These are phyloP conservation scores for Turnix velox DNA, from an alignment of 2,113 vertebrate species.

Conservation along the genomic window DNA sequence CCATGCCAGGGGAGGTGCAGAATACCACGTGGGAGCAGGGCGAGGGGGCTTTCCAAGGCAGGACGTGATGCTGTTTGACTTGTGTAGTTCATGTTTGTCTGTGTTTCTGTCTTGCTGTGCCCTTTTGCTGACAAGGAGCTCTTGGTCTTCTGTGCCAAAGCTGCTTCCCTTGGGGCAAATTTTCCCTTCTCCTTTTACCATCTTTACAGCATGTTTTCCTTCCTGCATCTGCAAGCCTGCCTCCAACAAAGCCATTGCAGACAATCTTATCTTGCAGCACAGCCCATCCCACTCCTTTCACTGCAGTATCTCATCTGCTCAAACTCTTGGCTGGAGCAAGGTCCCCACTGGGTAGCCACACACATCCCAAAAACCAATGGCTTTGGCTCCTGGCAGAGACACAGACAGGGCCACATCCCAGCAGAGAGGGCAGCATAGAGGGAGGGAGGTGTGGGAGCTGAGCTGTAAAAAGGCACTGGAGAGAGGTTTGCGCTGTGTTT, in stretches of 20 bases:
- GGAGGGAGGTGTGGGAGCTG: neutral
- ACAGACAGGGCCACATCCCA: fast-evolving
- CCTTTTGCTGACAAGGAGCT: neutral
- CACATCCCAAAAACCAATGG: fast-evolving
- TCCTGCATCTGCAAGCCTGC: slow-evolving; percentile 25
- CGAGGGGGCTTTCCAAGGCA: neutral
- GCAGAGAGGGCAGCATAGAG: neutral
- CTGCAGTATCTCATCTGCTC: neutral
- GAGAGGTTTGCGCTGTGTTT: fast-evolving
- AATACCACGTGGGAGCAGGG: fast-evolving
- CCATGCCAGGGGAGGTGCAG: neutral
- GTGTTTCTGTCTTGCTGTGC: neutral
- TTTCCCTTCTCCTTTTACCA: neutral
- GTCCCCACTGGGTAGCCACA: fast-evolving
- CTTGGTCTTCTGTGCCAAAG: neutral
- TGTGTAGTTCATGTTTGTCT: neutral
- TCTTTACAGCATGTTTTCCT: slow-evolving; percentile 37
- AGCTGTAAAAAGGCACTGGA: fast-evolving
- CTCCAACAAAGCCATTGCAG: slow-evolving; percentile 27
- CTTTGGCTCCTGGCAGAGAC: neutral
- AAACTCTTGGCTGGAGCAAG: neutral
- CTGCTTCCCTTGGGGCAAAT: neutral
- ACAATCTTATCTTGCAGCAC: slow-evolving; percentile 50
- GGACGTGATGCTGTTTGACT: neutral
- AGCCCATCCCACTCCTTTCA: neutral